phyloP scores from a whole-genome alignment of 2,888 invertebrate species.

The Drosophila acutilabella region DNA sequence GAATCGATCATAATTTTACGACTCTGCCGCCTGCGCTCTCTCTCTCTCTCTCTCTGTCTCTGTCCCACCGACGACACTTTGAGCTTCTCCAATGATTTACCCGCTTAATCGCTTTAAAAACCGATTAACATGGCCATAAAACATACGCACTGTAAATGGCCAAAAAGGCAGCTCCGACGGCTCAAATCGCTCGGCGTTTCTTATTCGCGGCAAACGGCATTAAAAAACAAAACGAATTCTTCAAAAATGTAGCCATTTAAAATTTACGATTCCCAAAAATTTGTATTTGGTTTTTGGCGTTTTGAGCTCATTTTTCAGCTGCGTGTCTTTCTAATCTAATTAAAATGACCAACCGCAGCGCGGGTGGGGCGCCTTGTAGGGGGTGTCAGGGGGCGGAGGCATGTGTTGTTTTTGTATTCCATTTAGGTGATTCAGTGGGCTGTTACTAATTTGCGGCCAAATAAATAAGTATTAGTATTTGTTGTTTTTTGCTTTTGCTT shows the following conservation, averaged over 20 bases:
- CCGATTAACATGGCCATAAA: conserved; percentile 68
- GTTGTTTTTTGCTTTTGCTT: conserved; percentile 15
- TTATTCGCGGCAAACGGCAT: neutral
- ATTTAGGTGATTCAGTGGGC: conserved; percentile 11
- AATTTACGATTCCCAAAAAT: conserved; percentile 30
- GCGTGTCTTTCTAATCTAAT: conserved; percentile 17
- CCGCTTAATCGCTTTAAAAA: conserved; percentile 68
- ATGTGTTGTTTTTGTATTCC: neutral
- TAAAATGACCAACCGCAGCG: conserved; percentile 13
- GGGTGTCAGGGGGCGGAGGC: no score
- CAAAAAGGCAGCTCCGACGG: conserved; percentile 27
- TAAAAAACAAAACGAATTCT: conserved; percentile 24
- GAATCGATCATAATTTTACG: conserved; percentile 73
- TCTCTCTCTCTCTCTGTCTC: no score
- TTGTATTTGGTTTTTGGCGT: conserved; percentile 1
- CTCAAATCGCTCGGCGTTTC: conserved; percentile 7
- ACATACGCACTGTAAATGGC: conserved; percentile 26
- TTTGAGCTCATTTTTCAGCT: conserved; percentile 9
- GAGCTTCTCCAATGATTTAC: conserved; percentile 36
- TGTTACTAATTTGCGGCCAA: conserved; percentile 24
- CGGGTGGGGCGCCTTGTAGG: no score
- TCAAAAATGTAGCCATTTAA: conserved; percentile 21
- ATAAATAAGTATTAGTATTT: conserved; percentile 41
- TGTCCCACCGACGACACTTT: conserved; percentile 15
- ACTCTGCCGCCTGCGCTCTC: neutral